Base-by-base conservation (phyloP, 2,888 invertebrate genomes). In the Rhingia rostrata region DNA sequence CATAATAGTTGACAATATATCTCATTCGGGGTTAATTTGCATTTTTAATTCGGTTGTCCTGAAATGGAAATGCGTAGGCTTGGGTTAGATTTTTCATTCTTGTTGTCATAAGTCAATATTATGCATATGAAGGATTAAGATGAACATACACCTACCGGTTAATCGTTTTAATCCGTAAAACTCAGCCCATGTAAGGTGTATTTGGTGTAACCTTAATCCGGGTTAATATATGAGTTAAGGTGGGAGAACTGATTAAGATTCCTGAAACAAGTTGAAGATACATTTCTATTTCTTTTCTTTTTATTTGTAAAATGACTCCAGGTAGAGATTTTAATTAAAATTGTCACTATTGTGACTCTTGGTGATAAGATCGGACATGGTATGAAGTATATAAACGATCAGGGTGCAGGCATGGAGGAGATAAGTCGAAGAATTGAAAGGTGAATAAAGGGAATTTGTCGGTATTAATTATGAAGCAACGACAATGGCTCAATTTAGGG, bases 91-190 rank as follows among this genome's bases (percentile, higher is more conserved):
- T 39, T 9, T 45, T n/a, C 30, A 30, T 49, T 30, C 30, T 14
- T 9, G 9, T 39, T 14, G 49, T 32, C 39, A n/a, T 64, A n/a
- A 51, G 45, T 54, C 61, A 32, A 56, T 39, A 74, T 39, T 61
- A 53, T 32, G 45, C 47, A 12, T 49, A 43, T 47, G 56, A 64
- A 74, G 73, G 54, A 64, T 74, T 64, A 69, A 75, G 58, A 64
- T 22, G 22, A 22, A 22, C 22, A 22, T 22, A 22, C 9, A 53
- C 67, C 33, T 58, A 63, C 14, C 41, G 43, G 37, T 63, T 51
- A 22, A 22, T 22, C 22, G 22, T 35, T 74, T 58, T 54, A 64
- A 70, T 78, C 70, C 64, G 10, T 63, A 69, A 39, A 63, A 56
- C 22, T 14, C 41, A 12, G 54, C 49, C 41, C 33, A 12, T 22